Evolutionary conservation across 2,888 invertebrate species (phyloP).

Genomic region (Odontocerum albicorne): DNA sequence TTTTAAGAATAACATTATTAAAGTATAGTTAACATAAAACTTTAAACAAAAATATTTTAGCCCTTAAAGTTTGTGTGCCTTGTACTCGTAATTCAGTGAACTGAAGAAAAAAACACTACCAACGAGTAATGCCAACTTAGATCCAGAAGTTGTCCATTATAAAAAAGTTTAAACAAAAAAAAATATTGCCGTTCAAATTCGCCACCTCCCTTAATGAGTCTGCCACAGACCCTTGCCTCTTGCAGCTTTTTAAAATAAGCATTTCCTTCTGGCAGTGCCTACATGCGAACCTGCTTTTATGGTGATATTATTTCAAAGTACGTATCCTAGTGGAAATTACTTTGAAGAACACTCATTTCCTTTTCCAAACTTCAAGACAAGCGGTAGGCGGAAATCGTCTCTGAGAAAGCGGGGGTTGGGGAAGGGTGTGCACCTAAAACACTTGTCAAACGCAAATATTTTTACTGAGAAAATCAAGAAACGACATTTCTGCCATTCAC

Average conservation of each 20-base stretch:
- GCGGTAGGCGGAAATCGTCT: slow-evolving; percentile 33
- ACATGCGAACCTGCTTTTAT: slow-evolving; percentile 32
- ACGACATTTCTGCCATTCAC: not conserved
- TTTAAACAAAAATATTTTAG: no score
- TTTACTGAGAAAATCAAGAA: slow-evolving; percentile 26
- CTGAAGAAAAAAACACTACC: no score
- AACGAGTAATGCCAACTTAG: no score
- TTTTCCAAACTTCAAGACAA: slow-evolving; percentile 30
- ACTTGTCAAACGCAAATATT: slow-evolving; percentile 34
- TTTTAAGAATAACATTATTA: no score
- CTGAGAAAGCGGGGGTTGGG: slow-evolving; percentile 15
- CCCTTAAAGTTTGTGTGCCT: no score
- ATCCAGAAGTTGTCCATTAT: no score
- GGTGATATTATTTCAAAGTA: slow-evolving; percentile 36
- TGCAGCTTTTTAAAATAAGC: slow-evolving; percentile 10
- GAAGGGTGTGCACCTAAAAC: slow-evolving; percentile 21
- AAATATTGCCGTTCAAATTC: not conserved
- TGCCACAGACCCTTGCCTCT: not conserved
- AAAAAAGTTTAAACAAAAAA: not conserved
- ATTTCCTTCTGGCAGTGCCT: no score
- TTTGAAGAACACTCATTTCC: slow-evolving; percentile 37
- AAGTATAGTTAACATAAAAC: no score
- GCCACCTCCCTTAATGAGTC: not conserved
- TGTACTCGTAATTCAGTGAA: no score
- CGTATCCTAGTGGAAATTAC: slow-evolving; percentile 37